These are phyloP conservation scores for Dryadula phaetusa DNA, from an alignment of 2,888 invertebrate genomes.

Conservation along the genomic window DNA sequence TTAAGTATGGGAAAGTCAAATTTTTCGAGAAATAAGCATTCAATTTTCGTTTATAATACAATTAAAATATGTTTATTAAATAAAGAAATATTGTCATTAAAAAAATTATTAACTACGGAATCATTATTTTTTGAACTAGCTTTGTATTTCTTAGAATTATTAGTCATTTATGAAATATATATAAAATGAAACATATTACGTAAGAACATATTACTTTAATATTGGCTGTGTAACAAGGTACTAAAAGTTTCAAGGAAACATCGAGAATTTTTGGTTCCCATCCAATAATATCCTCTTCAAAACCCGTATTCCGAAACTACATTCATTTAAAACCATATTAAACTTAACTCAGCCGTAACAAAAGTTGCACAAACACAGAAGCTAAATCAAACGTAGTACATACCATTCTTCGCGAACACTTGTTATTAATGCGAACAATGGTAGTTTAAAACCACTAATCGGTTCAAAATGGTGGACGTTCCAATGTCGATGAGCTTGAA, in stretches of 20 bases:
- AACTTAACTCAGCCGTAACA: conserved; percentile 50
- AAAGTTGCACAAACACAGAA: conserved; percentile 49
- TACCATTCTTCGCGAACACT: conserved; percentile 58
- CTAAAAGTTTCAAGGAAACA: conserved; percentile 4
- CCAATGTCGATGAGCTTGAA: conserved; percentile 9
- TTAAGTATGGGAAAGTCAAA: too few species aligned
- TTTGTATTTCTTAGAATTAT: too few species aligned
- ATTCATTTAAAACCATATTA: conserved; percentile 43
- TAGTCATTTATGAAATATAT: too few species aligned
- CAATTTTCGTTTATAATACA: too few species aligned
- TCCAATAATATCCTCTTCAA: conserved; percentile 21
- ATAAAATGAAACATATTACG: too few species aligned
- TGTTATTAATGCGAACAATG: conserved; percentile 37
- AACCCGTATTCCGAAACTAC: conserved; percentile 18
- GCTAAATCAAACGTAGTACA: conserved; percentile 48
- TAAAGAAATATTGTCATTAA: too few species aligned
- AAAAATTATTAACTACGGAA: too few species aligned
- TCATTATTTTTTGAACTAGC: too few species aligned
- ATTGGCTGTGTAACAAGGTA: not conserved
- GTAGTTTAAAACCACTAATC: conserved; percentile 29
- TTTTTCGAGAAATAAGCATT: too few species aligned
- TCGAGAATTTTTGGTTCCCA: conserved; percentile 2
- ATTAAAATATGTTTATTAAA: too few species aligned
- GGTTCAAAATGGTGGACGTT: conserved; percentile 32
- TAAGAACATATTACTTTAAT: not conserved